phyloP scores from a whole-genome alignment of 2,113 vertebrate species.

The Stegostoma tigrinum region DNA sequence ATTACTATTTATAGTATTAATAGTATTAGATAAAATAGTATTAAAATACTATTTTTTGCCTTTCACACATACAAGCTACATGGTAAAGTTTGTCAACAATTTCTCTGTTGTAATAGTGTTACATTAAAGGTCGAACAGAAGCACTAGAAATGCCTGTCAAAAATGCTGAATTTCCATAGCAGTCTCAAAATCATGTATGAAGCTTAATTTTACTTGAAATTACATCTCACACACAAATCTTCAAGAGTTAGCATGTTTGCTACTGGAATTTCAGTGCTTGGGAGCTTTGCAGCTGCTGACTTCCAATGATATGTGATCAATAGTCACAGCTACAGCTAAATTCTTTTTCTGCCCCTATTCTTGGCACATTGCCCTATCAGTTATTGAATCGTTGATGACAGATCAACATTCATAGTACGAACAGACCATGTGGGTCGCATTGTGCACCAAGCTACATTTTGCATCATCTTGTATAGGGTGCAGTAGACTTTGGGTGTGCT shows the following conservation, averaged over 20 bases:
- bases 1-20: background rate
- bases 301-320: background rate
- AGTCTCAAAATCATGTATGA: too few relatives aligned
- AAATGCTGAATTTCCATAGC: too few relatives aligned
- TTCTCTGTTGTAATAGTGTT: background rate
- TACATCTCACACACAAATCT: background rate
- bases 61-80: background rate
- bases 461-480: background rate
- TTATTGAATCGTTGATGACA: background rate
- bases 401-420: background rate
- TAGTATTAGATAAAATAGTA: too few relatives aligned
- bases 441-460: background rate
- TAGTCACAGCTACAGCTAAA: background rate
- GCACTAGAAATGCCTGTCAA: too few relatives aligned
- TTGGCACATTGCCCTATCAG: background rate
- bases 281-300: background rate
- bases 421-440: background rate
- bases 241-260: background rate
- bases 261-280: background rate
- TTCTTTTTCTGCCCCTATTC: background rate
- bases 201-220: too few relatives aligned
- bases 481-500: background rate
- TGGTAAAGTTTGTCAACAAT: background rate
- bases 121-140: background rate
- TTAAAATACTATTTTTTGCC: background rate